Base-by-base conservation (phyloP, 2,888 invertebrate species). In the Lithosia quadra region DNA sequence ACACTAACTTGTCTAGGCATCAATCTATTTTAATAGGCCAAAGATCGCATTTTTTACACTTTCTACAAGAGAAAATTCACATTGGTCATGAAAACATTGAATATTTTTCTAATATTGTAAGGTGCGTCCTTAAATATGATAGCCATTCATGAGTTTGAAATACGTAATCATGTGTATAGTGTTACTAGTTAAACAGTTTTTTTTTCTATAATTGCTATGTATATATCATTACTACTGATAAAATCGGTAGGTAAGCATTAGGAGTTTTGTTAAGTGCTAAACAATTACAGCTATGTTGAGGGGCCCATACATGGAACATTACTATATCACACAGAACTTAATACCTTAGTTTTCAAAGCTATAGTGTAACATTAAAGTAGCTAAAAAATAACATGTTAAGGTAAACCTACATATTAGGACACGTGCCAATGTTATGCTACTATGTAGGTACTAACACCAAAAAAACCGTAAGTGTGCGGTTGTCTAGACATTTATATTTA, bases 181-280 rank as follows among this genome's bases (percentile, higher is more conserved):
- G 60, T 22, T 24, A 13, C 8, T 28, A 28, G n/a, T n/a, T n/a
- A n/a, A n/a, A n/a, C n/a, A n/a, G n/a, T n/a, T 28, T 28, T 72
- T 74, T 80, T 55, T 77, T 73, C 80, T 79, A 82, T 88, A 87
- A 88, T 88, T 88, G 85, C 9, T 49, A 49, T 49, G 18, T 18
- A 49, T 49, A 5, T 18, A 49, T 49, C n/a, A n/a, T 49, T 1
- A 49, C 9, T 49, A 49, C 9, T 49, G 5, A 5, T 28, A 28
- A 43, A 18, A 43, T 18, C 7, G 43, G 18, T 43, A 43, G 43
- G 18, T 43, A 43, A 43, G 18, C 18, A 43, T 49, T n/a, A 49
- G 9, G n/a, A 22, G 39, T 22, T 61, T 21, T 22, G 15, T 58
- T 55, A 69, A 71, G 64, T 58, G 43, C 57, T 73, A 69, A 21